Evolutionary conservation across 2,113 vertebrate species (phyloP).

Genomic region (Stercorarius parasiticus): DNA sequence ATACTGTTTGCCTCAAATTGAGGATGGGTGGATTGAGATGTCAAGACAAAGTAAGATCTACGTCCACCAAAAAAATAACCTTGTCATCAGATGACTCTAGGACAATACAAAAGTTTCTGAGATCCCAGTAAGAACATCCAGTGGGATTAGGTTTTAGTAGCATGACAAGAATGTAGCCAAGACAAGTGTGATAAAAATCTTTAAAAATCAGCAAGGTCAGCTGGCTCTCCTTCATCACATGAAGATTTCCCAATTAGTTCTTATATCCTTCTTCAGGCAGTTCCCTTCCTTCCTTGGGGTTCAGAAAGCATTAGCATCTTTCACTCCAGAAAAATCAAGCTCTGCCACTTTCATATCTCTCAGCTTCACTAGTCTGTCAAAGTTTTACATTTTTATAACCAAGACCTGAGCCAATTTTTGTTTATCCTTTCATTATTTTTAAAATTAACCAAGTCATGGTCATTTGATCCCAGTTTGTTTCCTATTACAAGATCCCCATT

Average conservation of each 20-base stretch:
- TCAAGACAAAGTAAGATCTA: neutral
- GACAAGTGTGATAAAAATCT: conserved; percentile 2
- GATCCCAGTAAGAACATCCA: neutral
- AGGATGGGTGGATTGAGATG: neutral
- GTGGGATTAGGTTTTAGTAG: neutral
- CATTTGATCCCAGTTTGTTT: neutral
- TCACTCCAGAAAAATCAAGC: neutral
- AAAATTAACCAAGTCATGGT: neutral
- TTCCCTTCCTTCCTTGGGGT: neutral
- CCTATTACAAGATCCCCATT: neutral
- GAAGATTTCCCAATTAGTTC: neutral
- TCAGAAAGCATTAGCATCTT: neutral
- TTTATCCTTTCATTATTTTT: neutral
- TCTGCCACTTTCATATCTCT: neutral
- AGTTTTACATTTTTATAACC: neutral
- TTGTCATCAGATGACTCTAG: neutral
- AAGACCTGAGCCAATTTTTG: neutral
- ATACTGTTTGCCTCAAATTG: neutral
- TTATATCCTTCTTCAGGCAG: neutral
- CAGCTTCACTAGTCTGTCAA: neutral
- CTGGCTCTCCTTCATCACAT: neutral
- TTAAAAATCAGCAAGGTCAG: neutral
- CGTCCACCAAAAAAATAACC: neutral
- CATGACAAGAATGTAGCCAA: neutral
- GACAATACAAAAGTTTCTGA: neutral